Evolutionary conservation across 1,140 invertebrate species (phyloP).

Genomic region (Bradynema listronoti): DNA sequence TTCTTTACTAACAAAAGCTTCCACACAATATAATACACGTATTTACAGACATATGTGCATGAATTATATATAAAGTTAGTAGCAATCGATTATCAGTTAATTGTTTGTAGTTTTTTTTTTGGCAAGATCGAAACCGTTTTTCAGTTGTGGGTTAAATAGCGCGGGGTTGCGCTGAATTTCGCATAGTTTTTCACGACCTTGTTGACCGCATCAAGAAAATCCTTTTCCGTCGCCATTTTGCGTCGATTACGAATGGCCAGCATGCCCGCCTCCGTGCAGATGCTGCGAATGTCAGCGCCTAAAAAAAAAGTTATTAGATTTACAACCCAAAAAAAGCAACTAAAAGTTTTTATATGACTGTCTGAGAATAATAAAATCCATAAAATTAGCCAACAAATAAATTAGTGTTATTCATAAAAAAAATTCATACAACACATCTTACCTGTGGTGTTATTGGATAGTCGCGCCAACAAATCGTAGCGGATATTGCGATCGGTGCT

Average conservation of each 20-base stretch:
- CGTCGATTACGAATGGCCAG: constrained; percentile 94
- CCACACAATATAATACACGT: too few relatives aligned
- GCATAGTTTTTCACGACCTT: constrained; percentile 99
- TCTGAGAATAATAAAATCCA: too few relatives aligned
- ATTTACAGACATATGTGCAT: too few relatives aligned
- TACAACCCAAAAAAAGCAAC: neutral
- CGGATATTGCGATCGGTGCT: constrained; percentile 95
- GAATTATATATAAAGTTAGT: too few relatives aligned
- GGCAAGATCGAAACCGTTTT: too few relatives aligned
- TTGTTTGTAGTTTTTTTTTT: too few relatives aligned
- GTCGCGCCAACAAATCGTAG: constrained; percentile 85
- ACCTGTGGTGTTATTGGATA: constrained; percentile 93
- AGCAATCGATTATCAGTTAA: too few relatives aligned
- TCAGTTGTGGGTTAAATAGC: constrained; percentile 99
- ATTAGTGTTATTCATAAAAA: too few relatives aligned
- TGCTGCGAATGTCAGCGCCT: constrained; percentile 84
- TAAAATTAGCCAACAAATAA: too few relatives aligned
- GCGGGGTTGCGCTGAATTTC: constrained; percentile 95
- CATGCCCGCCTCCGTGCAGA: constrained; percentile 99
- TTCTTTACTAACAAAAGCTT: too few relatives aligned
- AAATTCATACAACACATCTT: too few relatives aligned
- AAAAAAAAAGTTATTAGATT: constrained; percentile 58
- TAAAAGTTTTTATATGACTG: neutral
- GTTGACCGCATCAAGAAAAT: constrained; percentile 98
- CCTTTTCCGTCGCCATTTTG: constrained; percentile 98